Conservation (phyloP, 2,888 invertebrate genomes). For the Toxonevra muliebris region DNA sequence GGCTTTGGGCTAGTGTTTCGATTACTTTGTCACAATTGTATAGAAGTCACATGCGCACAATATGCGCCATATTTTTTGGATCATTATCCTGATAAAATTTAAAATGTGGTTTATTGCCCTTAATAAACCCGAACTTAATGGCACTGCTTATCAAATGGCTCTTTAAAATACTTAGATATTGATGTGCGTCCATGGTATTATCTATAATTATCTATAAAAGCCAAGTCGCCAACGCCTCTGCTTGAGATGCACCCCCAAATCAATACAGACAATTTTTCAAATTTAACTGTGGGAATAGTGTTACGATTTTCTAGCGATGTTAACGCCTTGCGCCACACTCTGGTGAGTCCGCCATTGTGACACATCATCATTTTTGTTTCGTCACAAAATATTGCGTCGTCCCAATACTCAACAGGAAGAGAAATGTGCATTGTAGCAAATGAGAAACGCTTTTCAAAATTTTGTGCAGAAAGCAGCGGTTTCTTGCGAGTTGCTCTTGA, state of each 20-base stretch:
- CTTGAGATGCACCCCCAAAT: no score
- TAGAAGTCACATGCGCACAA: background rate
- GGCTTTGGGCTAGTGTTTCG: slow-evolving; percentile 10
- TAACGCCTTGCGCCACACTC: no score
- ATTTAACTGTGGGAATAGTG: no score
- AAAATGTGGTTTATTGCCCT: background rate
- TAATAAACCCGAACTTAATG: no score
- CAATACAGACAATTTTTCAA: no score
- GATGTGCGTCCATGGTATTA: no score
- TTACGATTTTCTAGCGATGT: no score
- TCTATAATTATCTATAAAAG: no score
- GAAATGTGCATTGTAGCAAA: slow-evolving; percentile 10
- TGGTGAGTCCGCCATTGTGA: no score
- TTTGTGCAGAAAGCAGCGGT: background rate
- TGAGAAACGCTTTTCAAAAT: slow-evolving; percentile 9
- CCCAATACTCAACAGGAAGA: slow-evolving; percentile 12
- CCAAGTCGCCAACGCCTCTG: no score
- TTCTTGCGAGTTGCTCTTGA: slow-evolving; percentile 5
- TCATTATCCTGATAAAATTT: slow-evolving; percentile 13
- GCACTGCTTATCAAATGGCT: no score
- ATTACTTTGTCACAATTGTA: background rate
- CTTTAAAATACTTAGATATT: no score
- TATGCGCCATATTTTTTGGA: slow-evolving; percentile 6
- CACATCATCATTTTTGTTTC: slow-evolving; percentile 4
- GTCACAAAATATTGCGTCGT: slow-evolving; percentile 8